Percentiles rank a stretch among this genome's conserved stretches.
These are phyloP conservation scores for Agrotis puta DNA, from an alignment of 2,888 invertebrate species.

Conservation along the genomic window DNA sequence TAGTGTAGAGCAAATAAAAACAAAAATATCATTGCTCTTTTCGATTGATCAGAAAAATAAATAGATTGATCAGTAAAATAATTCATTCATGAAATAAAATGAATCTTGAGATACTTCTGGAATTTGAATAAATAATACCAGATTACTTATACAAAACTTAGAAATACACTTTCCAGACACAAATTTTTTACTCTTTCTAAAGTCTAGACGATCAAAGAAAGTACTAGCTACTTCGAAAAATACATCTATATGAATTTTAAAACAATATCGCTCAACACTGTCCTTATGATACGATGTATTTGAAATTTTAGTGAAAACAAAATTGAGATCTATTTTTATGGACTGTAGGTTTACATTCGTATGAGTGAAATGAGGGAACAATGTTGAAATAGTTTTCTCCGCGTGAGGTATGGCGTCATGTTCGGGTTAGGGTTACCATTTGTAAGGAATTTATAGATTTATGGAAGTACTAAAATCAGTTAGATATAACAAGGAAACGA, in stretches of 20 bases:
- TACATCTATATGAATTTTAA: constrained; percentile 68
- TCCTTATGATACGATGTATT: constrained; percentile 60
- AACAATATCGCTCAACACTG: constrained; percentile 64
- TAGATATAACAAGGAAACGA: not conserved
- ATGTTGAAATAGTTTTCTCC: constrained; percentile 85
- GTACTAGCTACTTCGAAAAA: constrained; percentile 34
- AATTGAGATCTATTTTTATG: constrained; percentile 67
- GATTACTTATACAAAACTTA: constrained; percentile 20
- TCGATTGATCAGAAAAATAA: not conserved
- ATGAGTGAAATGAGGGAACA: constrained; percentile 75
- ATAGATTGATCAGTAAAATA: not conserved
- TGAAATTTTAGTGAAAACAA: constrained; percentile 64
- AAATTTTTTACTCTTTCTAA: constrained; percentile 19
- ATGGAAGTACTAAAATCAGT: not conserved
- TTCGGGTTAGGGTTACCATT: constrained; percentile 53
- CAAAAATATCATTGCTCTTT: not conserved
- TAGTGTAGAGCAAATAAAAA: too few species aligned
- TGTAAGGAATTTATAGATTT: constrained; percentile 22
- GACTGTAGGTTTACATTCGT: constrained; percentile 68
- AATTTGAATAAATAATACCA: constrained; percentile 29
- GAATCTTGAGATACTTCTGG: constrained; percentile 1
- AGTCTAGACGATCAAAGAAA: constrained; percentile 41
- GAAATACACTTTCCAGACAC: constrained; percentile 17
- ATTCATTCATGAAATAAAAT: not conserved
- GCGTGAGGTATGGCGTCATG: constrained; percentile 73